Conservation (phyloP, 2,113 vertebrate species). For the rat (Rattus norvegicus) region DNA sequence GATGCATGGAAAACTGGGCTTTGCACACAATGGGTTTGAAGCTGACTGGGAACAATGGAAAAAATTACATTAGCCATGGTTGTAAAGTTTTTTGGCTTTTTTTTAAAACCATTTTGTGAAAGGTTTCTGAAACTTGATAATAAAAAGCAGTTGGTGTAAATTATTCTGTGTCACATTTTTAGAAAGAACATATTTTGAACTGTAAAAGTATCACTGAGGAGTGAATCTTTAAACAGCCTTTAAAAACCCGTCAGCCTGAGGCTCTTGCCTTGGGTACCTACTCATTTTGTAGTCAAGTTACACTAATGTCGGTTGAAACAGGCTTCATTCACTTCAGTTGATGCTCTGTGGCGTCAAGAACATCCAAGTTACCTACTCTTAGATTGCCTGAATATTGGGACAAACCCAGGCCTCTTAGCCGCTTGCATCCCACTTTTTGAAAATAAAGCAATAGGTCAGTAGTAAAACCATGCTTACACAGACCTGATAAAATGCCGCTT, state of each 20-base stretch:
- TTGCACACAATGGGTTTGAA: constrained; percentile 88
- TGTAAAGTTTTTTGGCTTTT: constrained; percentile 79
- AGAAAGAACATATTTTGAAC: constrained; percentile 70
- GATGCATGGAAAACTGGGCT: constrained; percentile 93
- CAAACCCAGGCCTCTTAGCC: constrained; percentile 41
- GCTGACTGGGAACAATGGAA: constrained; percentile 87
- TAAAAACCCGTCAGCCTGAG: constrained; percentile 64
- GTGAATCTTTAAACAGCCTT: constrained; percentile 37
- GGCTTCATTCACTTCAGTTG: constrained; percentile 53
- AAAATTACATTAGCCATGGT: constrained; percentile 85
- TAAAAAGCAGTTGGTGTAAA: constrained; percentile 90
- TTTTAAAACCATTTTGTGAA: constrained; percentile 87
- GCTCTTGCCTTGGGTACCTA: neutral
- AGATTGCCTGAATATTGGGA: neutral
- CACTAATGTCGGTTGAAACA: constrained; percentile 50
- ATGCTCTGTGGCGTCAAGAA: constrained; percentile 57
- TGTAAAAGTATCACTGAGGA: constrained; percentile 47
- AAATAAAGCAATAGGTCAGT: constrained; percentile 54
- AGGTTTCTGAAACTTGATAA: constrained; percentile 87
- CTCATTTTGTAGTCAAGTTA: constrained; percentile 52
- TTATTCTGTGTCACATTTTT: constrained; percentile 85
- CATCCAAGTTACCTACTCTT: constrained; percentile 7
- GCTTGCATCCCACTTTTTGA: neutral
- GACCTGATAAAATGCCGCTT: constrained; percentile 64
- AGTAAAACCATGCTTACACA: constrained; percentile 65